These are phyloP conservation scores for Mionectes macconnelli DNA, from an alignment of 2,113 vertebrate genomes.

Conservation along the genomic window DNA sequence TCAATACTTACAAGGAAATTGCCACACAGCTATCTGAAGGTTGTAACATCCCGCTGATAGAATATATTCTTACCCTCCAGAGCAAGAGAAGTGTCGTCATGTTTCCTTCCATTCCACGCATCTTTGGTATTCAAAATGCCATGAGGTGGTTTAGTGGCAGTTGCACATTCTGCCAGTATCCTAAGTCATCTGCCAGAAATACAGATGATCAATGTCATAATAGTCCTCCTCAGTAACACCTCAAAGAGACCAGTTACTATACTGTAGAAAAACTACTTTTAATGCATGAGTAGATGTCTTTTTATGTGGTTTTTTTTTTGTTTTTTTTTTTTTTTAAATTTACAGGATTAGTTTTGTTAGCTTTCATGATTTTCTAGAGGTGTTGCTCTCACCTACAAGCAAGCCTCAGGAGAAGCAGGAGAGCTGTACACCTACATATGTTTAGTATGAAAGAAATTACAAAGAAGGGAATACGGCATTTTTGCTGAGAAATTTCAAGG, in stretches of 20 bases:
- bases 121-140: neutral
- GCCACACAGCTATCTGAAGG: neutral
- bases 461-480: neutral
- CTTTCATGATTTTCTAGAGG: neutral
- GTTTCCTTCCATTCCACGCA: neutral
- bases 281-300: too few species aligned
- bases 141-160: neutral
- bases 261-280: neutral
- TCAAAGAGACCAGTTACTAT: neutral
- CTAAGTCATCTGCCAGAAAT: neutral
- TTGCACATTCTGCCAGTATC: neutral
- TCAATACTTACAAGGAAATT: neutral
- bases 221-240: neutral
- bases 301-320: too few species aligned
- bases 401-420: neutral
- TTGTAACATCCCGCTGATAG: neutral
- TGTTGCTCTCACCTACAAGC: neutral
- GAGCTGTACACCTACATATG: neutral
- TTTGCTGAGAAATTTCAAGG: neutral
- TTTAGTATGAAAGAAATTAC: neutral
- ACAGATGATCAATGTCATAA: neutral
- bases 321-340: too few species aligned
- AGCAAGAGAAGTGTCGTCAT: neutral
- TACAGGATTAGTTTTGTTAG: neutral
- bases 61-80: neutral